Evolutionary conservation across 2,888 invertebrate genomes (phyloP), one percentile per base, ranked within the genome.

Genomic region (Synergus umbraculus): DNA sequence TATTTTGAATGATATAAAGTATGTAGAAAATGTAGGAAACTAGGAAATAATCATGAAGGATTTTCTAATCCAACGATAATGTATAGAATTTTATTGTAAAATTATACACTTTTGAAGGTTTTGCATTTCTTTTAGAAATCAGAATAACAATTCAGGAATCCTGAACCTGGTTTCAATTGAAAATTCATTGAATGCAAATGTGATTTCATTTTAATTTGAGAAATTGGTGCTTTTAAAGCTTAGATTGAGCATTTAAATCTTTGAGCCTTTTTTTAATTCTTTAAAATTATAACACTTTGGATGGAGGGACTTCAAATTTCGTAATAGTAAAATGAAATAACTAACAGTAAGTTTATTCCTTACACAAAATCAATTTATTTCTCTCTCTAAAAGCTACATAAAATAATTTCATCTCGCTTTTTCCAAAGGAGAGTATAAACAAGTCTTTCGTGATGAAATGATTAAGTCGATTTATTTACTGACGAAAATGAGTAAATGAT

Each of bases 401-500:
- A 13, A 63, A 63, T 63, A 63, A 29, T 29, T 63, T 63, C 63
- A 29, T 29, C 13, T 63, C 63, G 29, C 29, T 63, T 63, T 63
- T 29, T 63, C 10, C 22, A 63, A 63, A 63, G 29, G 63, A 63
- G 63, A 63, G 29, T 63, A 63, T 63, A 63, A 63, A 63, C 66
- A 66, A 41, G 41, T 66, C n/a, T 41, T 66, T 66, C 43, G 43
- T 41, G 66, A 66, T 66, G 66, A 66, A 66, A 66, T 66, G 66
- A 66, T 66, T 43, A 43, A 66, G 66, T 66, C 43, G 66, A 43
- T 66, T 66, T 66, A n/a, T 66, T 66, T 44, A 43, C 43, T 66
- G 18, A 66, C 65, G 41, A 41, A 41, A 13, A 43, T 65, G 65
- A 41, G n/a, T 41, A 65, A 43, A 65, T 65, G 65, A 65, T 65